Conservation (phyloP, 1,140 invertebrate species). For the Periplaneta americana region DNA sequence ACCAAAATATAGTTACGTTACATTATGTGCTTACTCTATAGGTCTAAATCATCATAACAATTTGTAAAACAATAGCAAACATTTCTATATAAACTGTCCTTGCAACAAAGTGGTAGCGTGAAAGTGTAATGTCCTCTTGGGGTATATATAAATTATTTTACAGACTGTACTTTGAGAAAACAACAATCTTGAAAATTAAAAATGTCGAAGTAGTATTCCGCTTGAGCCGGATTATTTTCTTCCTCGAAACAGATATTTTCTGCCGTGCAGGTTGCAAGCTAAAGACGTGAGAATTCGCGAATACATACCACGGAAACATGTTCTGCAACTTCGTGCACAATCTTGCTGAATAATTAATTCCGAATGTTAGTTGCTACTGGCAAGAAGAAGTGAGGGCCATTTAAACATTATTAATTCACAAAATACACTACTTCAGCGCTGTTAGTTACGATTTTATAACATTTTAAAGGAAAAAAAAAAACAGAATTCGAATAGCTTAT, state of each 20-base stretch:
- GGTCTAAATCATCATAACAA: no score
- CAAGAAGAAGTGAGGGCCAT: background rate
- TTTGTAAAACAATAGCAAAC: no score
- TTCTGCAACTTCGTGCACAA: background rate
- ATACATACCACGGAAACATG: background rate
- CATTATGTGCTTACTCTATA: no score
- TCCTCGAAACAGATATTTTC: background rate
- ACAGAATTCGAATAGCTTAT: background rate
- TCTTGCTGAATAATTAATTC: background rate
- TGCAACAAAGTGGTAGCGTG: no score
- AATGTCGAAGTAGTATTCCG: no score
- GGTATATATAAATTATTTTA: no score
- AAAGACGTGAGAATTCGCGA: background rate
- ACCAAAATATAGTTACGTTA: no score
- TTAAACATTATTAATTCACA: background rate
- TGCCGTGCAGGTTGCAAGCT: background rate
- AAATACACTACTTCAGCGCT: background rate
- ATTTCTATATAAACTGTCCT: no score
- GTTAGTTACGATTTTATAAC: background rate
- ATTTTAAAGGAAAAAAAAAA: background rate
- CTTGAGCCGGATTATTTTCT: no score
- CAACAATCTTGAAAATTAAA: no score
- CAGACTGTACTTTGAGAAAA: no score
- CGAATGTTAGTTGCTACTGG: background rate
- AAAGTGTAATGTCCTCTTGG: no score